A percentile compares a stretch with the other conserved stretches of the same genome.
Conservation (phyloP, 2,888 invertebrate genomes). For the Tubulanus polymorphus region DNA sequence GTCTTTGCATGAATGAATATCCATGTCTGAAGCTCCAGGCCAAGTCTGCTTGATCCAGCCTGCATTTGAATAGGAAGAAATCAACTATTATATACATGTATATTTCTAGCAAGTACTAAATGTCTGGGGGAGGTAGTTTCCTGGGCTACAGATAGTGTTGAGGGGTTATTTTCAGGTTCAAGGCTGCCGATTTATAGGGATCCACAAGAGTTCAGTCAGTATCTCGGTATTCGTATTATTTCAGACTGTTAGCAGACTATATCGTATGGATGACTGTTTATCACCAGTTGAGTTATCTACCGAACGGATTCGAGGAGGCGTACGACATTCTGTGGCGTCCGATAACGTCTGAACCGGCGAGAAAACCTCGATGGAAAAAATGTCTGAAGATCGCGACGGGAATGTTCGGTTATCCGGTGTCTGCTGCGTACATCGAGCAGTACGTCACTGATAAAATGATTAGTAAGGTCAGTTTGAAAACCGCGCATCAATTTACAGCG, state of each 20-base stretch:
- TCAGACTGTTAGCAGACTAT: slow-evolving; percentile 37
- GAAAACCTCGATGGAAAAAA: slow-evolving; percentile 34
- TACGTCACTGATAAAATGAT: slow-evolving; percentile 30
- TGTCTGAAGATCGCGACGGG: slow-evolving; percentile 26
- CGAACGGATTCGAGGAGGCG: slow-evolving; percentile 24
- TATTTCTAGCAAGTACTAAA: too few relatives aligned
- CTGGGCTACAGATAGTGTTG: too few relatives aligned
- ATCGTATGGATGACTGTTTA: slow-evolving; percentile 29
- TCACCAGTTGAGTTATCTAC: slow-evolving; percentile 24
- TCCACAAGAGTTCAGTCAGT: not conserved
- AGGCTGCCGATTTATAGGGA: too few relatives aligned
- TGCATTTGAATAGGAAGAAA: too few relatives aligned
- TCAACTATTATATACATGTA: too few relatives aligned
- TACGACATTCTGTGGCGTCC: slow-evolving; percentile 24
- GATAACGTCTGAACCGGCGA: too few relatives aligned
- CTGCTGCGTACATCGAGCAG: slow-evolving; percentile 34
- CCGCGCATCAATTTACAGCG: not conserved
- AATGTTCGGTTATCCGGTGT: slow-evolving; percentile 31
- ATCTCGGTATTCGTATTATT: slow-evolving; percentile 1
- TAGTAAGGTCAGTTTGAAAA: slow-evolving; percentile 24
- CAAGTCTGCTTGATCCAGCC: too few relatives aligned
- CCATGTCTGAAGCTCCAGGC: too few relatives aligned
- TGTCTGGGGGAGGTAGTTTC: too few relatives aligned
- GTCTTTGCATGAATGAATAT: too few relatives aligned
- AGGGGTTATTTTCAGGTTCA: too few relatives aligned